Percentiles rank a stretch among this genome's conserved stretches.
phyloP scores from a whole-genome alignment of 2,113 vertebrate species.

The Plecotus auritus region DNA sequence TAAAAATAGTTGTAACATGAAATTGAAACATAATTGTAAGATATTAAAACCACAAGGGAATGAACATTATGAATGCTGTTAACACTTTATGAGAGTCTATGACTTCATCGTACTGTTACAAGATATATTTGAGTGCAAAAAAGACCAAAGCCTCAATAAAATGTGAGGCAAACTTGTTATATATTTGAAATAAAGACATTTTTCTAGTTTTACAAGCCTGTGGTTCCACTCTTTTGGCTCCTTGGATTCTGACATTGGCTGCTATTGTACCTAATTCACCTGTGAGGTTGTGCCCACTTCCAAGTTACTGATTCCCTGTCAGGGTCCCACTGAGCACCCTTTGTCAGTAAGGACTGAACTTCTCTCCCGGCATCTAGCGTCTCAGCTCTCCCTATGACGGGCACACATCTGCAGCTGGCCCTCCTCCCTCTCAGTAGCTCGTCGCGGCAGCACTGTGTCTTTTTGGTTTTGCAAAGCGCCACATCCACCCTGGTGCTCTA shows the following conservation, averaged over 20 bases:
- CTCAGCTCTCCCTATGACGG: slow-evolving; percentile 78
- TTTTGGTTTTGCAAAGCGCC: slow-evolving; percentile 78
- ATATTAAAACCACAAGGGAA: neutral
- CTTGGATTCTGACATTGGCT: neutral
- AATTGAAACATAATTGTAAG: neutral
- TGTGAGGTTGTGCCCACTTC: fast-evolving
- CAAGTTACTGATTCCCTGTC: fast-evolving
- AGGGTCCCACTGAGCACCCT: fast-evolving
- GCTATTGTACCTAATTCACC: too few species aligned
- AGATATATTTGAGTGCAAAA: neutral
- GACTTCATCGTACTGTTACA: slow-evolving; percentile 64
- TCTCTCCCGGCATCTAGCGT: neutral
- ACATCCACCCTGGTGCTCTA: slow-evolving; percentile 78
- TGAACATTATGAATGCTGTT: neutral
- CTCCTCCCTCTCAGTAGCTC: slow-evolving; percentile 77
- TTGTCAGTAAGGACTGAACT: fast-evolving
- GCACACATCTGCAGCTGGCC: slow-evolving; percentile 77
- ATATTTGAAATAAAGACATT: slow-evolving; percentile 81
- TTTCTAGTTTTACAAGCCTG: slow-evolving; percentile 71
- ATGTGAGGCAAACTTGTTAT: slow-evolving; percentile 63
- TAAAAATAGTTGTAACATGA: slow-evolving; percentile 15
- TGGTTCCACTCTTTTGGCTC: slow-evolving; percentile 64
- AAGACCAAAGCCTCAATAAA: slow-evolving; percentile 44
- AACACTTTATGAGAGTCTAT: neutral
- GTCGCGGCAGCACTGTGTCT: slow-evolving; percentile 78